phyloP scores from a whole-genome alignment of 1,140 invertebrate species.

The Andrena cerasifolii region DNA sequence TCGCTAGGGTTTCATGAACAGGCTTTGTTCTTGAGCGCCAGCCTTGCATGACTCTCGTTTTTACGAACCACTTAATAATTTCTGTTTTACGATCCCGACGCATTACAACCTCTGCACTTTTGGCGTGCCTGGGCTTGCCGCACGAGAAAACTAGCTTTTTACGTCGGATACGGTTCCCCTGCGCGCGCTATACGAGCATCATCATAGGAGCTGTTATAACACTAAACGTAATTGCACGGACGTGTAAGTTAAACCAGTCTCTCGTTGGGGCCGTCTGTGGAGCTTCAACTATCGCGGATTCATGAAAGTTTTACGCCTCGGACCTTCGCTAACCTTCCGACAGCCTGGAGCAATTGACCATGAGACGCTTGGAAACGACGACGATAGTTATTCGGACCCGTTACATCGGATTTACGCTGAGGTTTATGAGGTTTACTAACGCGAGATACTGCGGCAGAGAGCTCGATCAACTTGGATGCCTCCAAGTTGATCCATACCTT shows the following conservation, averaged over 20 bases:
- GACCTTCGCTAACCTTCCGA: not conserved
- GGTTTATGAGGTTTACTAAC: not conserved
- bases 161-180: not conserved
- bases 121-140: not conserved
- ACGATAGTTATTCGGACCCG: not conserved
- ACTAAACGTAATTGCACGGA: conserved; percentile 50
- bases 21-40: conserved; percentile 11
- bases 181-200: not conserved
- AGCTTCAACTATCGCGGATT: conserved; percentile 32
- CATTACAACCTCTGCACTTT: conserved; percentile 20
- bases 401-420: not conserved
- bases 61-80: conserved; percentile 43
- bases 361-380: conserved; percentile 10
- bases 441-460: not conserved
- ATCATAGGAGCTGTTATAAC: conserved; percentile 38
- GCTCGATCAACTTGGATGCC: too few relatives aligned
- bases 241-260: conserved; percentile 32
- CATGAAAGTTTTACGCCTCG: conserved; percentile 43
- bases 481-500: too few relatives aligned
- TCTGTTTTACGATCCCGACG: conserved; percentile 32
- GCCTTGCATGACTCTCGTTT: conserved; percentile 5
- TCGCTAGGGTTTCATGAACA: not conserved
- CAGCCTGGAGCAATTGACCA: conserved; percentile 16
- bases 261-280: conserved; percentile 31
- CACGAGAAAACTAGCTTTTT: conserved; percentile 40